Evolutionary conservation across 1,140 invertebrate genomes (phyloP).

Genomic region (Adelges cooleyi): DNA sequence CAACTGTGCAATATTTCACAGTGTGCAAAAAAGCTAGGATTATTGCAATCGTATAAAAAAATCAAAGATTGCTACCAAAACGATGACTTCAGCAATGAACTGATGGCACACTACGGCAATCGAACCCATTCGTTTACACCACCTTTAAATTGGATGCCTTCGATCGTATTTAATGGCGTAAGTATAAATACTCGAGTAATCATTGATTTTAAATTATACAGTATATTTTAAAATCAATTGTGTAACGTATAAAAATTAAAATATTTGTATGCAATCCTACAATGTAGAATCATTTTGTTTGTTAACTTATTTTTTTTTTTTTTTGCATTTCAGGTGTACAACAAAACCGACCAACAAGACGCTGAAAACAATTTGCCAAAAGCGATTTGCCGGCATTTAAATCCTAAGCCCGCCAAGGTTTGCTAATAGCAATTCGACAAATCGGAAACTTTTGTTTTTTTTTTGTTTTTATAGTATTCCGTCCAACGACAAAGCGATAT

Average conservation of each 20-base stretch:
- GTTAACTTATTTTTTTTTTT: too few relatives aligned
- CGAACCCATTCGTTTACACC: background rate
- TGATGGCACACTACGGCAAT: background rate
- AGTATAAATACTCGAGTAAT: background rate
- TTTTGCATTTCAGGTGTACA: background rate
- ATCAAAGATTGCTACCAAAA: constrained; percentile 12
- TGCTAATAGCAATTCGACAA: too few relatives aligned
- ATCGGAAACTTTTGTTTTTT: background rate
- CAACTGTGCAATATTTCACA: background rate
- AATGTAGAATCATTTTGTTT: too few relatives aligned
- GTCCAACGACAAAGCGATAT: too few relatives aligned
- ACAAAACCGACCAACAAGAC: background rate
- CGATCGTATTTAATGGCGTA: background rate
- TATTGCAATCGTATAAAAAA: background rate
- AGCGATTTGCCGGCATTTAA: constrained; percentile 2
- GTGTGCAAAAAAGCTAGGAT: constrained; percentile 8
- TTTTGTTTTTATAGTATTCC: background rate
- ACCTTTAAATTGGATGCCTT: background rate
- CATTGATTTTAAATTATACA: too few relatives aligned
- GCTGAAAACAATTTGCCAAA: background rate
- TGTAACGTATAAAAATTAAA: too few relatives aligned
- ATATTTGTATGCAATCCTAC: too few relatives aligned
- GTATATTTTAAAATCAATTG: too few relatives aligned
- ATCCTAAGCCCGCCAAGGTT: background rate
- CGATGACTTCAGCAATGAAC: background rate